phyloP scores from a whole-genome alignment of 2,797 vertebrate genomes.

The Malurus splendens region DNA sequence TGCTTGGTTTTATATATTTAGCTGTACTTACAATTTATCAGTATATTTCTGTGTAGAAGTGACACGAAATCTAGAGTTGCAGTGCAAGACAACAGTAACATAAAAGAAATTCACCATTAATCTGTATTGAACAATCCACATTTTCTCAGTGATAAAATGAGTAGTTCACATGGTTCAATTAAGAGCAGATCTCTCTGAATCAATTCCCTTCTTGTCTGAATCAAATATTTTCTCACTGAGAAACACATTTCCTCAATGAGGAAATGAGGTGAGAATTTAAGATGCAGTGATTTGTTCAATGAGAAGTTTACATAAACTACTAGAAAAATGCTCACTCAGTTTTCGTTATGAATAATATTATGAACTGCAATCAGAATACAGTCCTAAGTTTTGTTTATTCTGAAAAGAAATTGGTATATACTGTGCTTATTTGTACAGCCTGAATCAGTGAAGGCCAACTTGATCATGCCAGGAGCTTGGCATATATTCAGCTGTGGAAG shows the following conservation, averaged over 20 bases:
- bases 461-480: background rate
- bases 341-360: background rate
- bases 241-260: background rate
- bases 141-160: background rate
- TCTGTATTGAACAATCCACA: background rate
- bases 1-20: background rate
- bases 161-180: conserved; percentile 43
- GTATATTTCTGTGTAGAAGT: background rate
- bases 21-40: background rate
- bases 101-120: background rate
- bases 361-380: background rate
- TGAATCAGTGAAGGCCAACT: background rate
- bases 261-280: background rate
- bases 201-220: background rate
- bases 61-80: background rate
- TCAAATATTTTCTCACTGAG: background rate
- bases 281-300: background rate
- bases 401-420: background rate
- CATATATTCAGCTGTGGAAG: background rate
- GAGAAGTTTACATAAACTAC: background rate
- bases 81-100: background rate
- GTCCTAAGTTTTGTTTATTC: background rate
- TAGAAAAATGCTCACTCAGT: background rate
- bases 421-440: background rate
- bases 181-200: background rate